Base-by-base conservation (phyloP, 2,113 vertebrate genomes). In the Pyrgilauda ruficollis region DNA sequence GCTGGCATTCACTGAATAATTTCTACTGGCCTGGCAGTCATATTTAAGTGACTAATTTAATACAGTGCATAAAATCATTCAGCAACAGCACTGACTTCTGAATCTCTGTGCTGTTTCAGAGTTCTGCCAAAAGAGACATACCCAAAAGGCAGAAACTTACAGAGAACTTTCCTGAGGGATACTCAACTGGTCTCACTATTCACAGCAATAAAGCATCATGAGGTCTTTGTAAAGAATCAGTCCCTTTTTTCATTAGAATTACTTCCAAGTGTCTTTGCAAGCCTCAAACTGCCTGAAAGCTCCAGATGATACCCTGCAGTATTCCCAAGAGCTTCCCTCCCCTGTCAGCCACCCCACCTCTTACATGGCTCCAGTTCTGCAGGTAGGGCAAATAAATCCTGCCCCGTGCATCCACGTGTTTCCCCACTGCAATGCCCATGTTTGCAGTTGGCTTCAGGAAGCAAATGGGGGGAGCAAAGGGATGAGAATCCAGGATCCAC, bases 401-500 rank as follows among this genome's bases (percentile, higher is more conserved):
- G 75, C 99, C 99, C 55, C 41, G 94, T 20, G 98, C 97, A 76
- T 99, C 99, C 4, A 99, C 98, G 0, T 99, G 99, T 78, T 98
- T 99, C 59, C 99, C 99, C 91, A 99, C 98, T 14, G 97, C 98
- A 95, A 99, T 98, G 50, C 98, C 97, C 99, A 99, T 99, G 97
- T 97, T 98, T 9, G 97, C 39, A 18, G 99, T 99, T 0, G 99
- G 99, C 76, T 98, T 98, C 96, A 99, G 86, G 94, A 99, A 98
- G 76, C 99, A 99, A 89, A 99, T 98, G 50, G 99, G 99, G 5
- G 99, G 99, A 44, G 99, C 98, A 97, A 99, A 99, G 50, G 99
- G 99, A 91, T 99, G 98, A 11, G 99, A 99, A 98, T 99, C 99
- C 98, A 99, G 93, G 93, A 99, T 98, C 99, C 99, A 99, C 78